These are phyloP conservation scores for Tachina grossa DNA, from an alignment of 2,888 invertebrate species.

Conservation along the genomic window DNA sequence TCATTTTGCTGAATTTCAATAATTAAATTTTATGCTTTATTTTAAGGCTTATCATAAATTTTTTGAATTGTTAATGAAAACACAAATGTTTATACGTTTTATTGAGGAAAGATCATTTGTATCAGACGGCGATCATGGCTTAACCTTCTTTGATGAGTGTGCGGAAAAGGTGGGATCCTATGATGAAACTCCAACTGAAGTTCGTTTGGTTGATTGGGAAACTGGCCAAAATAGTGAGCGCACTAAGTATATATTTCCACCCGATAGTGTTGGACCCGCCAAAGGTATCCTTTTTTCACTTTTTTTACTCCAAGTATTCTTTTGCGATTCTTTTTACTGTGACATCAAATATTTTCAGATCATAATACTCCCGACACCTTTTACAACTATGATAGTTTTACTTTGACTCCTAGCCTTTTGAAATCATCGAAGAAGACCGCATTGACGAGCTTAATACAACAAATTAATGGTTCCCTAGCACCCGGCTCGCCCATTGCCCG, in stretches of 20 bases:
- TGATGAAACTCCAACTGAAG: constrained; percentile 84
- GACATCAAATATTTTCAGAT: constrained; percentile 66
- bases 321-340: background rate
- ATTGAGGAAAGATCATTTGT: constrained; percentile 99
- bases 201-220: constrained; percentile 91
- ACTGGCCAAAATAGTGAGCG: constrained; percentile 91
- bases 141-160: constrained; percentile 99
- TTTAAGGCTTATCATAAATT: constrained; percentile 90
- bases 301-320: background rate
- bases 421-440: constrained; percentile 79
- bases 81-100: constrained; percentile 99
- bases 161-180: constrained; percentile 88
- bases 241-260: constrained; percentile 97
- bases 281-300: constrained; percentile 58
- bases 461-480: constrained; percentile 82
- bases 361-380: constrained; percentile 73
- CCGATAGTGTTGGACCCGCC: constrained; percentile 86
- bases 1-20: constrained; percentile 15
- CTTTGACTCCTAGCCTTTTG: constrained; percentile 86
- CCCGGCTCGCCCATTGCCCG: constrained; percentile 96
- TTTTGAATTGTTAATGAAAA: constrained; percentile 93
- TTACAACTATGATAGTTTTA: constrained; percentile 86
- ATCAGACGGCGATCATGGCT: constrained; percentile 97
- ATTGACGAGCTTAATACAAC: constrained; percentile 79
- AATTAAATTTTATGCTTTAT: background rate